These are phyloP conservation scores for Hycleus cichorii DNA, from an alignment of 1,140 invertebrate genomes.

Conservation along the genomic window DNA sequence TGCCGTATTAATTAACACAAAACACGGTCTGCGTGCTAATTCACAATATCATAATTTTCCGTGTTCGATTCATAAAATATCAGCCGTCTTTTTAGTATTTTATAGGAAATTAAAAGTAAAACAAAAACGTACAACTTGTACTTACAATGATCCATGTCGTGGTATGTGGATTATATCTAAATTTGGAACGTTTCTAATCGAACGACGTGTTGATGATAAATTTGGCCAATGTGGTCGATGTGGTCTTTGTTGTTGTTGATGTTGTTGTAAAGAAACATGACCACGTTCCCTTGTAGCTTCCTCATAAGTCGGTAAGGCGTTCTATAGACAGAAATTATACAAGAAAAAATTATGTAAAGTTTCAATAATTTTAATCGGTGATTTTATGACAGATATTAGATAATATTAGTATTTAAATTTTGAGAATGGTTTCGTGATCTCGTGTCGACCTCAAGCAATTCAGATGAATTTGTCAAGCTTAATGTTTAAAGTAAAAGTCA, in stretches of 20 bases:
- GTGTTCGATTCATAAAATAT: slow-evolving; percentile 22
- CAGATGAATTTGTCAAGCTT: slow-evolving; percentile 14
- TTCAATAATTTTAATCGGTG: no score
- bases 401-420: slow-evolving; percentile 13
- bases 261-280: neutral
- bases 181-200: slow-evolving; percentile 29
- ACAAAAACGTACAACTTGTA: neutral
- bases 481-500: slow-evolving; percentile 2
- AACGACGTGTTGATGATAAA: slow-evolving; percentile 24
- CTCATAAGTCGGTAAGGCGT: slow-evolving; percentile 41
- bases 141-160: slow-evolving; percentile 37
- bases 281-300: slow-evolving; percentile 39
- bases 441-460: slow-evolving; percentile 1
- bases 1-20: slow-evolving; percentile 33
- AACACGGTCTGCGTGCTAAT: slow-evolving; percentile 33
- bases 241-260: slow-evolving; percentile 20
- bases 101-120: no score
- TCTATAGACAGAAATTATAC: slow-evolving; percentile 21
- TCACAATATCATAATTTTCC: slow-evolving; percentile 33
- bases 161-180: slow-evolving; percentile 28
- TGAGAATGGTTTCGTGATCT: slow-evolving; percentile 9
- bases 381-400: slow-evolving; percentile 1
- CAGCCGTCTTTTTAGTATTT: neutral
- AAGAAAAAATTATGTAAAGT: no score
- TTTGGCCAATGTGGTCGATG: slow-evolving; percentile 37